Evolutionary conservation across 2,888 invertebrate genomes (phyloP), one percentile per base, ranked within the genome.

Genomic region (Megamerina dolium): DNA sequence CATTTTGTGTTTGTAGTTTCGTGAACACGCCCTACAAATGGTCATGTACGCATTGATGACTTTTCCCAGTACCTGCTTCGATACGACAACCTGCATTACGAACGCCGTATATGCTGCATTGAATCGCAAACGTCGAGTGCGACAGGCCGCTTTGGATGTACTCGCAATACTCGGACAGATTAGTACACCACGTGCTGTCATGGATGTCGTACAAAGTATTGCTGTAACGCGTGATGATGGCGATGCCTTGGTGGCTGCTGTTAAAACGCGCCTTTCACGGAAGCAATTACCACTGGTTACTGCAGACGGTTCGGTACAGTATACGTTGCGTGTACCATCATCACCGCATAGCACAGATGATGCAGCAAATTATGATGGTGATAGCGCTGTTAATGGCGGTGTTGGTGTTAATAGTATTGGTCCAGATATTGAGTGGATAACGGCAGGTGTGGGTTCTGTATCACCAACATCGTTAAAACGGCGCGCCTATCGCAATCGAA

Each of bases 361-460:
- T 14, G 5, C 21, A 12, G 36, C 46, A 29, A 49, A 49, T 21
- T 40, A 40, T 33, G 51, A 36, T 21, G 3, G 44, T 30, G 61
- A 64, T 26, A 43, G 12, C 23, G 37, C 23, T 17, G 27, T 10
- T 10, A 43, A 29, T 41, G 54, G 53, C 5, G 50, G 49, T 6
- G 37, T 37, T 23, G 20, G 33, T 9, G 42, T 35, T 12, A 34
- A 44, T 18, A 41, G 46, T 10, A 70, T 73, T 65, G 82, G 83
- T 33, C 78, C 83, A 8, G 88, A 88, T 64, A 76, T 86, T 26
- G 85, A 86, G 42, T 88, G 87, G 87, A 80, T 88, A 41, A 73
- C 81, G 44, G 75, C 79, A 26, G 84, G 81, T 30, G 75, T 76
- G 52, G 79, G 77, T 6, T 77, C 79, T 1, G 73, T 79, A 18